Evolutionary conservation across 2,797 vertebrate species (phyloP).

Genomic region (Sebastes trivittatus): DNA sequence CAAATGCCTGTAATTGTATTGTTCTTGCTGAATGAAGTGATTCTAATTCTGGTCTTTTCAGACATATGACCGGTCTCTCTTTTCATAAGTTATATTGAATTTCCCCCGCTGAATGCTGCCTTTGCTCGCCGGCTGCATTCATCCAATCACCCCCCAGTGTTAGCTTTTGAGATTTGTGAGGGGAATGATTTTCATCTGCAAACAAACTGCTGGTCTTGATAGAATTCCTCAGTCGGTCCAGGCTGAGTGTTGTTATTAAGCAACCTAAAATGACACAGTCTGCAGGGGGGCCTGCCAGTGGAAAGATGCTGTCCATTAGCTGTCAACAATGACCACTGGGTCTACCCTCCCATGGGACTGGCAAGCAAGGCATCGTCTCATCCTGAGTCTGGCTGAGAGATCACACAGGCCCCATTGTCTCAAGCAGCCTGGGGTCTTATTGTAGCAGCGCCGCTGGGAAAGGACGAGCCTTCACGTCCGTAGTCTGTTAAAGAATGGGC

Average conservation of each 20-base stretch:
- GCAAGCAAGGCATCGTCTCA: slow-evolving; percentile 76
- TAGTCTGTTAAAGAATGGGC: slow-evolving; percentile 66
- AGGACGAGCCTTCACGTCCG: slow-evolving; percentile 77
- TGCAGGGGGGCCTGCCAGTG: slow-evolving; percentile 61
- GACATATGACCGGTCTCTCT: slow-evolving; percentile 40
- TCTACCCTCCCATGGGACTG: slow-evolving; percentile 71
- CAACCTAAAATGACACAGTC: slow-evolving; percentile 69
- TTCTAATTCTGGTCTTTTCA: slow-evolving; percentile 50
- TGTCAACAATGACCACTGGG: slow-evolving; percentile 77
- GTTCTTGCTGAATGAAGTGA: slow-evolving; percentile 39
- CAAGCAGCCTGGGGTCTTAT: slow-evolving; percentile 71
- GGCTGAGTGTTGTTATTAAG: slow-evolving; percentile 63
- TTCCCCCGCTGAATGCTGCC: slow-evolving; percentile 40
- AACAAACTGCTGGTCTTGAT: slow-evolving; percentile 65
- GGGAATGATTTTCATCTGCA: slow-evolving; percentile 71
- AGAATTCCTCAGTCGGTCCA: slow-evolving; percentile 55
- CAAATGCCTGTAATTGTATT: slow-evolving; percentile 38
- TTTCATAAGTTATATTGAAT: slow-evolving; percentile 61
- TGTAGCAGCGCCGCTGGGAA: slow-evolving; percentile 74
- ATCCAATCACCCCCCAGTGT: slow-evolving; percentile 62
- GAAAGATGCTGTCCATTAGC: slow-evolving; percentile 80
- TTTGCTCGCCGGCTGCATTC: slow-evolving; percentile 49
- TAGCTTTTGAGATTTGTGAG: slow-evolving; percentile 68
- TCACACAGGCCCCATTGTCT: slow-evolving; percentile 79
- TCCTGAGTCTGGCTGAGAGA: slow-evolving; percentile 73